phyloP scores from a whole-genome alignment of 2,797 vertebrate species.

The Channa striata region DNA sequence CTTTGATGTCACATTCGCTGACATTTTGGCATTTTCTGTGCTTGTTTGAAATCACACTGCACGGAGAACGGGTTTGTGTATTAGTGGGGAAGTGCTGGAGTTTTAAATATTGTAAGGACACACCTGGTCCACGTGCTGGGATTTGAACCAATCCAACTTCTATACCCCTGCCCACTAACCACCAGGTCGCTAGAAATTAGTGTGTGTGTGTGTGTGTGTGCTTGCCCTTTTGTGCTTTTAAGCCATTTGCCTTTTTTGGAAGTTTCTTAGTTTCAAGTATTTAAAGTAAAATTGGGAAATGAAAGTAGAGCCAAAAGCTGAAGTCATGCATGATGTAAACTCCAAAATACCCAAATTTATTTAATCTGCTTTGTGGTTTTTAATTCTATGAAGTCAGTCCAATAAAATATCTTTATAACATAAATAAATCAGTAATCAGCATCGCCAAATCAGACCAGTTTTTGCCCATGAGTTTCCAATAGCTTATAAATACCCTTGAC shows the following conservation, averaged over 20 bases:
- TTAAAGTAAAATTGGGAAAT: slow-evolving; percentile 10
- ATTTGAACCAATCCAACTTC: too few species aligned
- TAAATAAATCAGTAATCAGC: too few species aligned
- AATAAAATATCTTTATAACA: too few species aligned
- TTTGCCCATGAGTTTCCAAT: background rate
- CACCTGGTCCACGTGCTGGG: too few species aligned
- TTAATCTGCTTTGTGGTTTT: background rate
- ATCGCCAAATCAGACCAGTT: too few species aligned
- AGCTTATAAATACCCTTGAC: background rate
- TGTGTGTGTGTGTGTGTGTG: background rate
- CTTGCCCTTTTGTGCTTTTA: background rate
- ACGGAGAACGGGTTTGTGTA: slow-evolving; percentile 6
- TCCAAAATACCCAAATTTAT: too few species aligned
- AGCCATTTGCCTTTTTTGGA: too few species aligned
- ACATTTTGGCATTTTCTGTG: slow-evolving; percentile 49
- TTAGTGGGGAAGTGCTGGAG: background rate
- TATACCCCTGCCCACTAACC: too few species aligned
- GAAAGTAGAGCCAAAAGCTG: slow-evolving; percentile 3
- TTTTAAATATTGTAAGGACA: too few species aligned
- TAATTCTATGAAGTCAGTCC: background rate
- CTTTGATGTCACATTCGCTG: slow-evolving; percentile 48
- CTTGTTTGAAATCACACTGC: slow-evolving; percentile 12
- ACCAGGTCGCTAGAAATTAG: too few species aligned
- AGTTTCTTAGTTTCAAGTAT: background rate
- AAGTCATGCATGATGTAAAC: background rate